These are phyloP conservation scores for Gymnothorax javanicus DNA, from an alignment of 2,797 vertebrate genomes.

Conservation along the genomic window DNA sequence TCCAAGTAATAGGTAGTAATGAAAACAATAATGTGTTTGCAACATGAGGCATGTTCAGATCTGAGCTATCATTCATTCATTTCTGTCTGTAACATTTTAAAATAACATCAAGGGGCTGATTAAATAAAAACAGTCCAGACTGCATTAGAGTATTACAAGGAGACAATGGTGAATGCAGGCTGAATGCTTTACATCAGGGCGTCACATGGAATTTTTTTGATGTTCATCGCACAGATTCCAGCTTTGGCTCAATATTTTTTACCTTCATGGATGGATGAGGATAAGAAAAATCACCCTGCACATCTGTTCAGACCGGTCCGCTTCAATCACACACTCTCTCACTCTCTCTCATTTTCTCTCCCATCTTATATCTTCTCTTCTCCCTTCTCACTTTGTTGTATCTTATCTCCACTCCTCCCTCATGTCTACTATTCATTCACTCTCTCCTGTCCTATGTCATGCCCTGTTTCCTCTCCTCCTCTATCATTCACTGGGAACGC, in stretches of 20 bases:
- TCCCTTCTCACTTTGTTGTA: too few species aligned
- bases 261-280: neutral
- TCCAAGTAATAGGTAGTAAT: neutral
- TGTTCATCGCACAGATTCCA: neutral
- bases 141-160: neutral
- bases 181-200: neutral
- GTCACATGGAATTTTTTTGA: neutral
- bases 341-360: too few species aligned
- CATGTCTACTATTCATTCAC: too few species aligned
- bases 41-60: neutral
- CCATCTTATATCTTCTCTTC: too few species aligned
- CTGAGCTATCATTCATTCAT: neutral
- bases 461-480: too few species aligned
- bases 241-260: neutral
- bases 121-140: neutral
- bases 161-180: neutral
- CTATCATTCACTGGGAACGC: too few species aligned
- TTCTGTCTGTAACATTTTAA: neutral
- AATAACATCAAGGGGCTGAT: neutral
- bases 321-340: too few species aligned
- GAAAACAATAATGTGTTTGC: neutral
- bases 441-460: too few species aligned
- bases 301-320: too few species aligned
- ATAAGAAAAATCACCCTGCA: too few species aligned
- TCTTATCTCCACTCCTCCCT: too few species aligned